Evolutionary conservation across 2,797 vertebrate species (phyloP).

Genomic region (Loris lydekkerianus): DNA sequence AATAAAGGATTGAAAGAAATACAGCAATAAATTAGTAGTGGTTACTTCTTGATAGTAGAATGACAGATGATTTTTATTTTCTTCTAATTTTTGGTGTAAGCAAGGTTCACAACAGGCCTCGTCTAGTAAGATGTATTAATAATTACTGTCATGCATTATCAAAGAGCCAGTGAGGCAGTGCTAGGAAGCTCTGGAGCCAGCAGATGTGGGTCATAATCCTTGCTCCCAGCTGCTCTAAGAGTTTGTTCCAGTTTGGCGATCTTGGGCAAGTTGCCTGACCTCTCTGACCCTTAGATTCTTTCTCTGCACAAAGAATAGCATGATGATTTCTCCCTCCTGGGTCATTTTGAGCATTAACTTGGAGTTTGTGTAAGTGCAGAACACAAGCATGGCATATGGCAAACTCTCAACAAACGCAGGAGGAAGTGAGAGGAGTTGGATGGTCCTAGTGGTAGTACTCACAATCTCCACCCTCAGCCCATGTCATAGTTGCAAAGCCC

Average conservation of each 20-base stretch:
- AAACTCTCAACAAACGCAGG: not conserved
- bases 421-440: not conserved
- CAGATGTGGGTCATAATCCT: not conserved
- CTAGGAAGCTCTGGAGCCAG: not conserved
- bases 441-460: not conserved
- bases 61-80: conserved; percentile 36
- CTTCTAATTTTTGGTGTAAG: not conserved
- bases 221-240: not conserved
- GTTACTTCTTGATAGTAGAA: not conserved
- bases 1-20: not conserved
- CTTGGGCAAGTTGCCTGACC: not conserved
- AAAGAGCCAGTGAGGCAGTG: not conserved
- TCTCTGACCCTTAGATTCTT: conserved; percentile 33
- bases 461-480: too few species aligned
- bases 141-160: not conserved
- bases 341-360: not conserved
- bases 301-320: not conserved
- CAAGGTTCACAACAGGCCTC: conserved; percentile 10
- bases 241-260: not conserved
- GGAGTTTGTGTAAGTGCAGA: not conserved
- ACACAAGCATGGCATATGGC: too few species aligned
- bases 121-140: not conserved
- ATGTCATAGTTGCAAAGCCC: not conserved
- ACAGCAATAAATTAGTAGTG: not conserved
- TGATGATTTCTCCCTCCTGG: not conserved